A percentile compares a stretch with the other conserved stretches of the same genome.
These are phyloP conservation scores for Himalopsyche japonica DNA, from an alignment of 2,888 invertebrate species.

Conservation along the genomic window DNA sequence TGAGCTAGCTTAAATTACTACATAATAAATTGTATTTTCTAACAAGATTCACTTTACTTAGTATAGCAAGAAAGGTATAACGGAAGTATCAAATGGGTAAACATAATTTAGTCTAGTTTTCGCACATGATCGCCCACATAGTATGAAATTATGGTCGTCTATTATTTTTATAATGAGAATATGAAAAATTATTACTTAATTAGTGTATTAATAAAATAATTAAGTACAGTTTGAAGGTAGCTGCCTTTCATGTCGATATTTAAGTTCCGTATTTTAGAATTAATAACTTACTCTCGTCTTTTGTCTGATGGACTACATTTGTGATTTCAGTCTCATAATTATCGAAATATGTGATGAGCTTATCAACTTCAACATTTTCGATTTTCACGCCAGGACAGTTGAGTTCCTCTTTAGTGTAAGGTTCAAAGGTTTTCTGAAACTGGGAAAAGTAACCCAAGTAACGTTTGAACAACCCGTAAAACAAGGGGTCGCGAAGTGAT, in stretches of 20 bases:
- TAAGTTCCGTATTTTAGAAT: background rate
- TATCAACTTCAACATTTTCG: conserved; percentile 65
- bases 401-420: conserved; percentile 66
- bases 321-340: conserved; percentile 65
- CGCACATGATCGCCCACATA: too few relatives aligned
- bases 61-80: too few relatives aligned
- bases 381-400: conserved; percentile 64
- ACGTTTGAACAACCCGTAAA: conserved; percentile 65
- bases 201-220: too few relatives aligned
- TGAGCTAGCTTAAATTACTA: too few relatives aligned
- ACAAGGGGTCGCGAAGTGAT: conserved; percentile 68
- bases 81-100: too few relatives aligned
- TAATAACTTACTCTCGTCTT: conserved; percentile 49
- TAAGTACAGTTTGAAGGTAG: background rate
- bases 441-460: conserved; percentile 59
- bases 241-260: too few relatives aligned
- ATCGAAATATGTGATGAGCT: conserved; percentile 71
- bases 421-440: conserved; percentile 62
- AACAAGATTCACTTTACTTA: too few relatives aligned
- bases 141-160: too few relatives aligned
- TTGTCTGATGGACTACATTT: conserved; percentile 55
- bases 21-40: too few relatives aligned
- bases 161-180: too few relatives aligned
- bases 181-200: too few relatives aligned
- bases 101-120: too few relatives aligned